Evolutionary conservation across 2,888 invertebrate species (phyloP).

Genomic region (Entomobrya multifasciata): DNA sequence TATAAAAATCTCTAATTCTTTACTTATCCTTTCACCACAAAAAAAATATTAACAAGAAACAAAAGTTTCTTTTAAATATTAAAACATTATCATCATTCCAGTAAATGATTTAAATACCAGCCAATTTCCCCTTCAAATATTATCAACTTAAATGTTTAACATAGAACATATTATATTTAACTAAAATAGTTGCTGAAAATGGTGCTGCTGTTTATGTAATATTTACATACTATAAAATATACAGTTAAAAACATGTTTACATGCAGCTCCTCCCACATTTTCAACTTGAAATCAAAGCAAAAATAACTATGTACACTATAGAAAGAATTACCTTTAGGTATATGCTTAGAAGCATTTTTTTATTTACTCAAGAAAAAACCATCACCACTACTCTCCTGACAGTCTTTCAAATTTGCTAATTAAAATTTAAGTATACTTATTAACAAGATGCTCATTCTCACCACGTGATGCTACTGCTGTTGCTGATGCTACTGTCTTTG

Average conservation of each 20-base stretch:
- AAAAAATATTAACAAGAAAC: no score
- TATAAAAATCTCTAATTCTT: background rate
- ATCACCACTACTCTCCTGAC: background rate
- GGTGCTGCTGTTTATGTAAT: no score
- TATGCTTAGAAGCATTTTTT: background rate
- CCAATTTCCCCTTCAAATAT: background rate
- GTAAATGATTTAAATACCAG: no score
- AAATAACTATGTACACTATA: no score
- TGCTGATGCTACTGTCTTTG: slow-evolving; percentile 9
- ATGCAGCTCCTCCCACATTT: no score
- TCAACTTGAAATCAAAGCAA: no score
- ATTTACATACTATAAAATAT: no score
- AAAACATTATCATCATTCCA: no score
- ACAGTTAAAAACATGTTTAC: background rate
- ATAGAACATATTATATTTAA: no score
- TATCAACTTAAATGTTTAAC: background rate
- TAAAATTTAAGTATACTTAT: background rate
- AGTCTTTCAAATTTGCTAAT: background rate
- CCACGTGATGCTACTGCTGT: slow-evolving; percentile 22
- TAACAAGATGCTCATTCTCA: slow-evolving; percentile 41
- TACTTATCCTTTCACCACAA: slow-evolving; percentile 3
- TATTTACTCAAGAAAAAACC: background rate
- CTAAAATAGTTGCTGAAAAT: no score
- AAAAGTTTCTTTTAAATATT: no score
- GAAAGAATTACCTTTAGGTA: no score